Evolutionary conservation across 2,888 invertebrate species (phyloP).

Genomic region (Chalcis sispes): DNA sequence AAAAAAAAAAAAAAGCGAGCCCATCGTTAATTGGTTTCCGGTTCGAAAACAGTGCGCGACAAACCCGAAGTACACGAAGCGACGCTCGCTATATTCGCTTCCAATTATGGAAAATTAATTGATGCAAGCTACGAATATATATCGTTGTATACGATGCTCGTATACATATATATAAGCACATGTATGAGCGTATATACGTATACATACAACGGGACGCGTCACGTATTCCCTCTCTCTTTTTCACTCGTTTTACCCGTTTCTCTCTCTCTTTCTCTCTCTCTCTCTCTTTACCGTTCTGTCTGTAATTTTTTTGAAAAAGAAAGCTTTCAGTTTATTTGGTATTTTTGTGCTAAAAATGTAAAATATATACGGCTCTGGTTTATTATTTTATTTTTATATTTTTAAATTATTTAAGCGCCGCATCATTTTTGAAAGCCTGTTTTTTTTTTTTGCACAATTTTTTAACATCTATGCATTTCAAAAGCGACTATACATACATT

Average conservation of each 20-base stretch:
- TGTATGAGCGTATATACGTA: too few species aligned
- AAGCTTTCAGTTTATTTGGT: conserved; percentile 10
- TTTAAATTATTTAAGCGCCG: neutral
- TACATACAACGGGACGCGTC: too few species aligned
- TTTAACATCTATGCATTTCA: too few species aligned
- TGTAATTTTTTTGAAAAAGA: neutral
- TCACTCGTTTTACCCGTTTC: neutral
- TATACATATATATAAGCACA: neutral
- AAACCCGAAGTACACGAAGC: conserved; percentile 36
- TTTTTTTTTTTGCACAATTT: too few species aligned
- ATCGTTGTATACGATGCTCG: conserved; percentile 16
- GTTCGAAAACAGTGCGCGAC: conserved; percentile 63
- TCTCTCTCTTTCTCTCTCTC: neutral
- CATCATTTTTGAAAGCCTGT: neutral
- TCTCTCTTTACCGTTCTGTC: neutral
- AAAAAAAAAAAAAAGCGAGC: conserved; percentile 20
- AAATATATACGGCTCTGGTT: conserved; percentile 6
- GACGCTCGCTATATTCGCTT: conserved; percentile 67
- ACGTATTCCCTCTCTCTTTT: neutral
- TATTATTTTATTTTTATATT: conserved; percentile 14
- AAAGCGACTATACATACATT: too few species aligned
- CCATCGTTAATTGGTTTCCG: conserved; percentile 70
- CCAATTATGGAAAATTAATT: conserved; percentile 76
- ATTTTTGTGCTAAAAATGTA: conserved; percentile 14
- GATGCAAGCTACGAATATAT: conserved; percentile 61